Base-by-base conservation (phyloP, 2,888 invertebrate genomes). In the Lymantria dispar region DNA sequence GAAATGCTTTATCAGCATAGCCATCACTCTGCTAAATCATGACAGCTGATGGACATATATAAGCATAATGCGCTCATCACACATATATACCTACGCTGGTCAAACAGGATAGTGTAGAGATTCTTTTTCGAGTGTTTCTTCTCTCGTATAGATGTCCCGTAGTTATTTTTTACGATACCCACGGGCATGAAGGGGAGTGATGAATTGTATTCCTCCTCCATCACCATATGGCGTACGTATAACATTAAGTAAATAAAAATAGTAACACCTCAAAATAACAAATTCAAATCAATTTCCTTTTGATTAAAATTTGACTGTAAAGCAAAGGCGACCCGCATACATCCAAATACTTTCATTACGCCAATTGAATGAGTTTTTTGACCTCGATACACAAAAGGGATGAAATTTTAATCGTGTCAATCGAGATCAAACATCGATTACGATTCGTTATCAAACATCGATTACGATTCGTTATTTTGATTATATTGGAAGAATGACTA, bases 311-410 rank as follows among this genome's bases (percentile, higher is more conserved):
- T 42, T 68, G 62, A 64, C 60, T 58, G 60, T 52, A 43, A 56
- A 53, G 63, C 60, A 69, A 72, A 71, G 74, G 71, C 74, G 74
- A 78, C 85, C 85, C 85, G 85, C 85, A 86, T 84, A 56, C 46
- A 47, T 73, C 72, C 69, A 74, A 84, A 81, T 82, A 76, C 80
- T 67, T 79, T 75, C 78, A 83, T 84, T 82, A 74, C 69, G 48
- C 43, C 72, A 71, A 85, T 85, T 85, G 83, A 75, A 71, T 65
- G 76, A 76, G 83, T 80, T 83, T 81, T 76, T 77, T 80, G 82
- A 83, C 78, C 85, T 74, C 69, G 54, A 61, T 58, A 47, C 46
- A 62, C 58, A 65, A 68, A 68, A 68, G 76, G 83, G 78, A 80
- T 81, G 78, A 78, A 74, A 72, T 81, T 76, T 80, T 83, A 65